Conservation (phyloP, 2,888 invertebrate species). For the Carabus problematicus region DNA sequence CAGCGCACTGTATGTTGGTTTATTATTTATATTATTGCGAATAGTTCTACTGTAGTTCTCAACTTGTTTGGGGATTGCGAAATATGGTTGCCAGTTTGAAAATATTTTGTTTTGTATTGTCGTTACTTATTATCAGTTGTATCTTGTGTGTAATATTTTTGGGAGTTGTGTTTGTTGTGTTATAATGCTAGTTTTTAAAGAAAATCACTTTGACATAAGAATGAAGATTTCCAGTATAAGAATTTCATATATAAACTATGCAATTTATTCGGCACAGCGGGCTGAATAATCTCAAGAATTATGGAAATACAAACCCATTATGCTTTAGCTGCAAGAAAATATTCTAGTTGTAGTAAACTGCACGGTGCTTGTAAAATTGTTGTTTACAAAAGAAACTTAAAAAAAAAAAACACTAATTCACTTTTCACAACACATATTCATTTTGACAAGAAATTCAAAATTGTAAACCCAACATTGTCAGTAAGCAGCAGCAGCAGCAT, state of each 20-base stretch:
- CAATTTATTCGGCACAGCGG: conserved; percentile 30
- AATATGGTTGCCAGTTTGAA: no score
- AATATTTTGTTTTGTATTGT: no score
- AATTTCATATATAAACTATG: conserved; percentile 29
- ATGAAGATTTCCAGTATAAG: conserved; percentile 28
- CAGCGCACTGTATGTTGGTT: no score
- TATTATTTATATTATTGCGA: no score
- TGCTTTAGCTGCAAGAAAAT: conserved; percentile 36
- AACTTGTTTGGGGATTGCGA: no score
- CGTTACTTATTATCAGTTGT: no score
- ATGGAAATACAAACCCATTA: conserved; percentile 35
- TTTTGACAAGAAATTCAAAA: conserved; percentile 30
- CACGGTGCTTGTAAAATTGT: conserved; percentile 41
- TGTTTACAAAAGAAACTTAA: background rate
- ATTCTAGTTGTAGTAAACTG: conserved; percentile 43
- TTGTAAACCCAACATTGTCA: conserved; percentile 13
- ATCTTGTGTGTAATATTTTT: conserved; percentile 19
- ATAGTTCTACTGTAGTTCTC: no score
- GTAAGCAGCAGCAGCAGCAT: no score
- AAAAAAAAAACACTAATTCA: background rate
- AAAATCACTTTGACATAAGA: conserved; percentile 36
- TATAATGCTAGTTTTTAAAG: conserved; percentile 30
- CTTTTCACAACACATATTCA: conserved; percentile 5
- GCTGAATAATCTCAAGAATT: conserved; percentile 13
- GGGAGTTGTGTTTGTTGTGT: conserved; percentile 23